A percentile compares a stretch with the other conserved stretches of the same genome.
Evolutionary conservation across 2,888 invertebrate genomes (phyloP).

Genomic region (Eumerus sabulonum): DNA sequence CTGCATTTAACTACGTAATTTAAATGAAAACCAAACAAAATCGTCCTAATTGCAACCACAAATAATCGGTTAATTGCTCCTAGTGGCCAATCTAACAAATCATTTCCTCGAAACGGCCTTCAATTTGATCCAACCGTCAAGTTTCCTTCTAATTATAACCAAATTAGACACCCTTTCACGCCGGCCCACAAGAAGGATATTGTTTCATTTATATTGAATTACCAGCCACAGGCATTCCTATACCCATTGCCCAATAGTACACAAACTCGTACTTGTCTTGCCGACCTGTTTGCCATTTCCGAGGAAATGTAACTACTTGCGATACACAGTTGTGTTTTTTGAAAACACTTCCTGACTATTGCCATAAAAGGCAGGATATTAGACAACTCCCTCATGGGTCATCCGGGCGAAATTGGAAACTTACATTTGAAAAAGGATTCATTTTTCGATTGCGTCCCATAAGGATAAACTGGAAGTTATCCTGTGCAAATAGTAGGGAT

Average conservation of each 20-base stretch:
- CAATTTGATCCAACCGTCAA: background rate
- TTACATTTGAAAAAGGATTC: conserved; percentile 2
- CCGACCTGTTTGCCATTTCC: background rate
- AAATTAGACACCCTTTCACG: conserved; percentile 40
- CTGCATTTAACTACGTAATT: too few relatives aligned
- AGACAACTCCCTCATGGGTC: conserved; percentile 35
- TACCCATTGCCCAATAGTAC: background rate
- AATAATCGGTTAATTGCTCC: background rate
- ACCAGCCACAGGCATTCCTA: conserved; percentile 26
- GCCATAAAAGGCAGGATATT: conserved; percentile 40
- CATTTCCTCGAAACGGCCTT: background rate
- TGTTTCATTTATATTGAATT: conserved; percentile 58
- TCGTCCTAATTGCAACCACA: too few relatives aligned
- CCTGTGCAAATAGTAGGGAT: too few relatives aligned
- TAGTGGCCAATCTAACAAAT: background rate
- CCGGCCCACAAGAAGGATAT: conserved; percentile 41
- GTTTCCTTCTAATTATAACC: conserved; percentile 29
- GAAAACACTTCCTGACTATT: background rate
- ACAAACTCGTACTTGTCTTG: too few relatives aligned
- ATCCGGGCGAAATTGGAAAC: conserved; percentile 47
- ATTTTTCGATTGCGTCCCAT: background rate
- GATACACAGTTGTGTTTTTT: too few relatives aligned
- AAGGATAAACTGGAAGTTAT: too few relatives aligned
- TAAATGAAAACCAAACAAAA: too few relatives aligned
- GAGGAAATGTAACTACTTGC: too few relatives aligned